Evolutionary conservation across 2,113 vertebrate genomes (phyloP).

Genomic region (Syrmaticus mikado): DNA sequence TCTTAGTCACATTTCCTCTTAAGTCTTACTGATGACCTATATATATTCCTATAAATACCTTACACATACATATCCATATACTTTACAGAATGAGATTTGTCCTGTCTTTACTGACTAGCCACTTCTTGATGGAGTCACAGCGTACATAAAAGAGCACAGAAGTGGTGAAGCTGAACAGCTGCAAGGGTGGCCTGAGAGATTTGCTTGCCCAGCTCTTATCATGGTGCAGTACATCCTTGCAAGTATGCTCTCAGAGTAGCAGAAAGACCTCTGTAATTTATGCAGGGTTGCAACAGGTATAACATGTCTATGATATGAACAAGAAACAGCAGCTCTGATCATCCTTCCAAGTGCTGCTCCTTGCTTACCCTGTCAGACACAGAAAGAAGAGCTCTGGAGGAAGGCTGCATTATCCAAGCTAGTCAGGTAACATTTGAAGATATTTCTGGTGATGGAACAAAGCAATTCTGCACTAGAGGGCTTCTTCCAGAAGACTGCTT

Average conservation of each 20-base stretch:
- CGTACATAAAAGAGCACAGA: background rate
- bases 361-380: background rate
- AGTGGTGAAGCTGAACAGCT: background rate
- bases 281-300: background rate
- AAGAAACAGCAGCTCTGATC: background rate
- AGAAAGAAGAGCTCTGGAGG: background rate
- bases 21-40: background rate
- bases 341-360: background rate
- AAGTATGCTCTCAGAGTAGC: background rate
- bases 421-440: background rate
- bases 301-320: background rate
- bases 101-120: background rate
- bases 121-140: background rate
- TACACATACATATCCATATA: background rate
- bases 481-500: background rate
- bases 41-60: background rate
- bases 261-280: background rate
- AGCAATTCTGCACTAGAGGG: background rate
- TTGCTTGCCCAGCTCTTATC: background rate
- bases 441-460: background rate
- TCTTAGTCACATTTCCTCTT: background rate
- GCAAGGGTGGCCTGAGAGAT: background rate
- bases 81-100: background rate
- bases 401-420: background rate
- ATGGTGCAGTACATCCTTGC: background rate